Evolutionary conservation across 2,888 invertebrate species (phyloP).

Genomic region (Yponomeuta plumbellus): DNA sequence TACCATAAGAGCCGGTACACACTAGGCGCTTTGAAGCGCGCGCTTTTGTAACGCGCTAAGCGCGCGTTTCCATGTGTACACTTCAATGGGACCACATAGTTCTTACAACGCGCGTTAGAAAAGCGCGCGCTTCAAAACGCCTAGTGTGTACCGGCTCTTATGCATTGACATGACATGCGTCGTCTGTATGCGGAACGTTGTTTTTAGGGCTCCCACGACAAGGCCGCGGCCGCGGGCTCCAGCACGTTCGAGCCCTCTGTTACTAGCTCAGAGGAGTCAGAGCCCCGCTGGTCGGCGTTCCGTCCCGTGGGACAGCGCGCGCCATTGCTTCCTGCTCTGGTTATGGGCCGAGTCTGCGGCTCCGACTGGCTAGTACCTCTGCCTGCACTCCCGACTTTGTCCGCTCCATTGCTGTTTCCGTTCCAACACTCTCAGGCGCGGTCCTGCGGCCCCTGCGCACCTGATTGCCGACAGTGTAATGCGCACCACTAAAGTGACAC

Average conservation of each 20-base stretch:
- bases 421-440: constrained; percentile 51
- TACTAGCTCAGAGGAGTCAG: constrained; percentile 55
- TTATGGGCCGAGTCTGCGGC: constrained; percentile 71
- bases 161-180: too few relatives aligned
- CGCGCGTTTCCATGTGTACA: too few relatives aligned
- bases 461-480: constrained; percentile 69
- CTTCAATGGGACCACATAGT: too few relatives aligned
- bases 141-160: too few relatives aligned
- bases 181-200: background rate
- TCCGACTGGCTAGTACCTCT: constrained; percentile 70
- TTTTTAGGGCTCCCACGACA: constrained; percentile 52
- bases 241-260: constrained; percentile 47
- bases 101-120: too few relatives aligned
- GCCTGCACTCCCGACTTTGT: constrained; percentile 59
- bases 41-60: too few relatives aligned
- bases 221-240: constrained; percentile 32
- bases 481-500: constrained; percentile 38
- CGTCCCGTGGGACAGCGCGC: constrained; percentile 66
- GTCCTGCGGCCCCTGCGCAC: constrained; percentile 57
- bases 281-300: constrained; percentile 66
- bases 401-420: constrained; percentile 57
- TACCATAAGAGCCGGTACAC: too few relatives aligned
- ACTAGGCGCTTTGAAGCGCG: too few relatives aligned
- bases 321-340: constrained; percentile 62
- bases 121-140: too few relatives aligned